A percentile compares a stretch with the other conserved stretches of the same genome.
Evolutionary conservation across 1,140 invertebrate species (phyloP).

Genomic region (Amphibalanus amphitrite): DNA sequence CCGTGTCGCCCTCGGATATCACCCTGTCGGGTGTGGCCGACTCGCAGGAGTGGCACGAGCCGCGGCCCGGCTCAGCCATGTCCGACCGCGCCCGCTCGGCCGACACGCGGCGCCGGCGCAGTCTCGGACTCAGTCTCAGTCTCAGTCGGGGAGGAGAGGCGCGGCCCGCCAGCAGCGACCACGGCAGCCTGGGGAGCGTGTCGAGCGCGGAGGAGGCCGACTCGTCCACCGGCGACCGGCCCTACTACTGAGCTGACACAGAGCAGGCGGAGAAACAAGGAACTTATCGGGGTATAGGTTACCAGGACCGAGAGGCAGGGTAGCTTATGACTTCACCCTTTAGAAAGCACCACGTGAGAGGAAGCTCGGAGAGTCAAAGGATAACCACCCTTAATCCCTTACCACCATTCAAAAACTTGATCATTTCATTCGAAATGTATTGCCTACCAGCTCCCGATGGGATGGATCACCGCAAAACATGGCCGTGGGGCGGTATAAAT

Average conservation of each 20-base stretch:
- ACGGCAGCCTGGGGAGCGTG: not conserved
- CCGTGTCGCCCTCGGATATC: not conserved
- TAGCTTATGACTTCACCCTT: too few species aligned
- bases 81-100: not conserved
- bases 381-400: too few species aligned
- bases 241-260: not conserved
- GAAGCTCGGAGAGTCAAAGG: too few species aligned
- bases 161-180: not conserved
- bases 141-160: not conserved
- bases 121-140: too few species aligned
- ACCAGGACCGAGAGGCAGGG: too few species aligned
- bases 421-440: too few species aligned
- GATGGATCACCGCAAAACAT: too few species aligned
- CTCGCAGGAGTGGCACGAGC: not conserved
- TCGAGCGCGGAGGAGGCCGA: not conserved
- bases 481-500: not conserved
- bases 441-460: too few species aligned
- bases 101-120: not conserved
- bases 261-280: too few species aligned
- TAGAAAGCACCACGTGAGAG: too few species aligned
- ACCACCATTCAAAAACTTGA: too few species aligned
- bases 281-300: too few species aligned
- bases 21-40: not conserved
- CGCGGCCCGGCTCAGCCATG: not conserved
- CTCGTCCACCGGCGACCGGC: not conserved